Percentiles rank a stretch among this genome's conserved stretches.
Evolutionary conservation across 2,113 vertebrate species (phyloP).

Genomic region (Pyxicephalus adspersus): DNA sequence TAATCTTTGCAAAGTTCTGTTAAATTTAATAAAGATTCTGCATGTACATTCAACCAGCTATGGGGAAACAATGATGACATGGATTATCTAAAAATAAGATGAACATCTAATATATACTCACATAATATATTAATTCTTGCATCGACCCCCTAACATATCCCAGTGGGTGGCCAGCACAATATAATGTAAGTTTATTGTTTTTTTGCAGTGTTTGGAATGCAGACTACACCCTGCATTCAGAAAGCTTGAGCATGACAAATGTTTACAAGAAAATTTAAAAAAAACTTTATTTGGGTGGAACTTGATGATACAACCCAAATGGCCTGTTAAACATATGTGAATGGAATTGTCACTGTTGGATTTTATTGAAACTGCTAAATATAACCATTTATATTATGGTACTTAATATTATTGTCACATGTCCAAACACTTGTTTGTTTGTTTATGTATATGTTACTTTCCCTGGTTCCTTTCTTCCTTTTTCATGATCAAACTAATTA

Average conservation of each 20-base stretch:
- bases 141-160: background rate
- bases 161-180: conserved; percentile 8
- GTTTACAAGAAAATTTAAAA: conserved; percentile 32
- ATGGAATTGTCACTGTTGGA: background rate
- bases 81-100: background rate
- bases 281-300: conserved; percentile 5
- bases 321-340: conserved; percentile 16
- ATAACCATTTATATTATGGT: too few species aligned
- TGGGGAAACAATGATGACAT: too few species aligned
- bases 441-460: too few species aligned
- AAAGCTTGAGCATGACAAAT: conserved; percentile 16
- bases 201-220: conserved; percentile 30
- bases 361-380: background rate
- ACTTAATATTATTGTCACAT: too few species aligned
- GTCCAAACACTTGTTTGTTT: too few species aligned
- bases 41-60: too few species aligned
- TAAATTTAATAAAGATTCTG: too few species aligned
- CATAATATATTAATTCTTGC: background rate
- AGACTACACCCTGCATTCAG: conserved; percentile 21
- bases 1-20: too few species aligned
- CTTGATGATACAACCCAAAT: background rate
- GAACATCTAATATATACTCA: background rate
- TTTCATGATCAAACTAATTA: too few species aligned
- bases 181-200: conserved; percentile 7
- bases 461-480: too few species aligned